A percentile compares a stretch with the other conserved stretches of the same genome.
Evolutionary conservation across 2,113 vertebrate species (phyloP).

Genomic region (Hypomesus transpacificus): DNA sequence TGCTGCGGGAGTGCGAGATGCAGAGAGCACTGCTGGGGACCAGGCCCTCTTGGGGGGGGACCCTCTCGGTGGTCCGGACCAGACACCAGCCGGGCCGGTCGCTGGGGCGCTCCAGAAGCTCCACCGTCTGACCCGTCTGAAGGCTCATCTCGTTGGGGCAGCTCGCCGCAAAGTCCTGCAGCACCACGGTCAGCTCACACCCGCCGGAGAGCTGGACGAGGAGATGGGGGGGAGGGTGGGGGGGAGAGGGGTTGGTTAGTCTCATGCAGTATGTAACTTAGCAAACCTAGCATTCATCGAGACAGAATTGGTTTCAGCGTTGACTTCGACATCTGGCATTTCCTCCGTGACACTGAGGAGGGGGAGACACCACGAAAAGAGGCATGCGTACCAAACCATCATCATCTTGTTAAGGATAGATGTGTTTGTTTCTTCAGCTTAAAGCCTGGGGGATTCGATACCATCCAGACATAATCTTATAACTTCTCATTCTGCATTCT

Average conservation of each 20-base stretch:
- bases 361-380: too few species aligned
- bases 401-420: too few species aligned
- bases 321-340: too few species aligned
- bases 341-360: too few species aligned
- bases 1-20: constrained; percentile 93
- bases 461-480: too few species aligned
- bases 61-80: constrained; percentile 88
- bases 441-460: too few species aligned
- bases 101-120: constrained; percentile 88
- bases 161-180: constrained; percentile 89
- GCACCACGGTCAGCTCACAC: constrained; percentile 92
- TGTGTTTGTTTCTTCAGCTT: too few species aligned
- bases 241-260: neutral
- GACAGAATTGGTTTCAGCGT: too few species aligned
- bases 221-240: neutral
- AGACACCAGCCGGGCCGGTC: constrained; percentile 94
- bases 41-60: constrained; percentile 88
- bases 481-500: too few species aligned
- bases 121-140: constrained; percentile 91
- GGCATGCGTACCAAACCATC: too few species aligned
- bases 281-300: too few species aligned
- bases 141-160: constrained; percentile 83
- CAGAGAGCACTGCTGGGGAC: constrained; percentile 91
- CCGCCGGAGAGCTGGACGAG: constrained; percentile 86
- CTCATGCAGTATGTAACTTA: too few species aligned